Base-by-base conservation (phyloP, 2,113 vertebrate genomes). In the Aegypius monachus region DNA sequence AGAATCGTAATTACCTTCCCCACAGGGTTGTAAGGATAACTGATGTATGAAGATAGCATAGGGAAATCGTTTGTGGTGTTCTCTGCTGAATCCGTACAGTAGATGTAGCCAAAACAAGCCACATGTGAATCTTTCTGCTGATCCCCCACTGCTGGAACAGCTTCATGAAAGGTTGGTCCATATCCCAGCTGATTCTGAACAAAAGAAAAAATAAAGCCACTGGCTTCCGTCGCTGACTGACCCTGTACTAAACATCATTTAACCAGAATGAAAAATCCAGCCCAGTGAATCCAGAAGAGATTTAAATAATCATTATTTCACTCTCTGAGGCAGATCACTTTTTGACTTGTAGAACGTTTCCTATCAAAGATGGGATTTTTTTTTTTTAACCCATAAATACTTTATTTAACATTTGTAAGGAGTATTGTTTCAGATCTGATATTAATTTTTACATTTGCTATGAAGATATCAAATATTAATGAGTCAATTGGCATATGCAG, bases 401-500 rank as follows among this genome's bases (percentile, higher is more conserved):
- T 68, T 88, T 59, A 74, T 38, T 85, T 89, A 95, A 63, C 13
- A 77, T 47, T 94, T 50, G 3, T 55, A 85, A 75, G 23, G 87
- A 84, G 5, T 7, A 7, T 11, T 61, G 66, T 79, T 93, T 72
- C 42, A 94, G 56, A 78, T 85, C 4, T 65, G 43, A 79, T 20
- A 27, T 36, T 90, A 95, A 75, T 90, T 86, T 95, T 70, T 83
- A 31, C 3, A 79, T 79, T 97, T 79, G 4, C 11, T 85, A 26
- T 93, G 40, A 94, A 84, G 5, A 92, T 81, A 86, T 71, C 17
- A 25, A 97, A 80, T 72, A 93, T 50, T 47, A 90, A 96, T 50
- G 14, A 61, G 43, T 66, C 48, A 70, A 88, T 94, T 65, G 79
- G 22, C 81, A 68, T 48, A 70, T 38, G 36, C 16, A 87, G 14